Conservation (phyloP, 2,888 invertebrate species). For the Erebia palarica region DNA sequence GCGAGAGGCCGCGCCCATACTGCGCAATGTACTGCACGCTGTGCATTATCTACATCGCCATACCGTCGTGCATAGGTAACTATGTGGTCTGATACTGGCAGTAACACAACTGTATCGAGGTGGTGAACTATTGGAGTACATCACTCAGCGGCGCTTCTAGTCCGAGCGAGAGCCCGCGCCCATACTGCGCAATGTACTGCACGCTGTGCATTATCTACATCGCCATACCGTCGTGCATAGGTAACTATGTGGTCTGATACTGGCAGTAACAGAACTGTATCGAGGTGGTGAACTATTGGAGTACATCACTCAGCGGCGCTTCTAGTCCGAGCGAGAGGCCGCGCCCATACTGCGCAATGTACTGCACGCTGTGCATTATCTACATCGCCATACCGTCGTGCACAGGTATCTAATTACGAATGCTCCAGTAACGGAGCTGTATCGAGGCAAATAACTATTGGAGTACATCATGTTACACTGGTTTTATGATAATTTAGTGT, state of each 20-base stretch:
- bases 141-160: slow-evolving; percentile 89
- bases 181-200: slow-evolving; percentile 92
- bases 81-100: slow-evolving; percentile 90
- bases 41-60: slow-evolving; percentile 97
- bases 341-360: slow-evolving; percentile 94
- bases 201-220: slow-evolving; percentile 96
- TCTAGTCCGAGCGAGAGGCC: slow-evolving; percentile 95
- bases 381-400: slow-evolving; percentile 94
- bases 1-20: slow-evolving; percentile 94
- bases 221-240: slow-evolving; percentile 89
- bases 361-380: slow-evolving; percentile 93
- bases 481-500: no score
- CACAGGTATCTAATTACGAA: slow-evolving; percentile 79
- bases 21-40: slow-evolving; percentile 92
- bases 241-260: slow-evolving; percentile 86
- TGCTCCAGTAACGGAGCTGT: slow-evolving; percentile 91
- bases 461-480: slow-evolving; percentile 89
- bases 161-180: slow-evolving; percentile 96
- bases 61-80: slow-evolving; percentile 82
- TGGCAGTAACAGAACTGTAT: slow-evolving; percentile 96
- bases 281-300: slow-evolving; percentile 97
- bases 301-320: slow-evolving; percentile 89
- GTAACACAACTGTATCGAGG: slow-evolving; percentile 97
- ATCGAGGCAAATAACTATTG: slow-evolving; percentile 96
- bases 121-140: slow-evolving; percentile 97